Evolutionary conservation across 2,797 vertebrate species (phyloP), one percentile per base, ranked within the genome.

Genomic region (Characodon lateralis): DNA sequence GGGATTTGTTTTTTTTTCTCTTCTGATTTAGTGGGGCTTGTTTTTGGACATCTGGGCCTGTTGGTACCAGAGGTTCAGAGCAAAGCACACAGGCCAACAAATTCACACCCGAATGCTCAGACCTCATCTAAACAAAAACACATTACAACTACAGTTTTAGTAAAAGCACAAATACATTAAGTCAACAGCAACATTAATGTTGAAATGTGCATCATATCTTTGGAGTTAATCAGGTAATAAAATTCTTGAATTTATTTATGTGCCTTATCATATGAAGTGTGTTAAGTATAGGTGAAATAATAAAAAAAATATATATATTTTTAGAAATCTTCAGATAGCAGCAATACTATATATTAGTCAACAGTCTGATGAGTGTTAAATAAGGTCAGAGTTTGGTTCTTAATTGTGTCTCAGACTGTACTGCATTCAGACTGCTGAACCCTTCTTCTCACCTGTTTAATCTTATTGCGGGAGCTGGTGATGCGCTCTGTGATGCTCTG

Each of bases 401-500:
- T 35, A 3, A 35, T 35, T 35, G 4, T 35, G 35, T 35, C 35
- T 35, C 3, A 35, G 35, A 35, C 35, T 35, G 35, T 35, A 35
- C 35, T 35, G 35, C 35, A 35, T 35, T 35, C 35, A 35, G 35
- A 3, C 35, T 35, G 35, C 35, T 35, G 4, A 35, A 35, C 26
- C 74, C 16, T 35, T 24, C 46, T 58, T 46, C 48, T 12, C 81
- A 94, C 98, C 97, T 98, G 98, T 83, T 97, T 98, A 88, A 99
- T 99, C 89, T 99, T 99, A 91, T 98, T 98, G 55, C 98, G 96
- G 0, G 98, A 99, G 94, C 90, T 98, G 90, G 97, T 99, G 94
- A 99, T 99, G 81, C 98, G 97, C 90, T 99, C 98, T 0, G 98
- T 99, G 95, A 99, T 99, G 94, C 98, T 99, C 94, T 99, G 98